Evolutionary conservation across 2,113 vertebrate genomes (phyloP).

Genomic region (Pampusana beccarii): DNA sequence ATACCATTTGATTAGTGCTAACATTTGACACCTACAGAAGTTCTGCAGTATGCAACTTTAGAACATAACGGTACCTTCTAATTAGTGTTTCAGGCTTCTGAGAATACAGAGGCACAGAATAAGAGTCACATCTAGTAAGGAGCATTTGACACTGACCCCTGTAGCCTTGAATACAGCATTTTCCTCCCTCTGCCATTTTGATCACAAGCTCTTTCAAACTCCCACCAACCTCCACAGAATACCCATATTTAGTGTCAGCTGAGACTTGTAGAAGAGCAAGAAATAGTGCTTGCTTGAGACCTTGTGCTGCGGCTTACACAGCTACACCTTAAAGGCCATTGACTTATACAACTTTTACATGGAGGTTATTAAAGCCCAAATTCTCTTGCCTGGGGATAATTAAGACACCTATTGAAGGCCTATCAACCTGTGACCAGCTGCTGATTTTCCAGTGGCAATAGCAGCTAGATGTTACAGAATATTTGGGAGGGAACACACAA

Average conservation of each 20-base stretch:
- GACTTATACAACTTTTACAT: neutral
- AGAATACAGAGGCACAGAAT: neutral
- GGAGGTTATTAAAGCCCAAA: neutral
- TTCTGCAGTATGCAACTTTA: neutral
- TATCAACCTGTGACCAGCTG: neutral
- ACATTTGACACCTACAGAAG: neutral
- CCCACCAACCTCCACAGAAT: neutral
- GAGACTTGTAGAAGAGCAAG: neutral
- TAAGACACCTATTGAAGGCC: neutral
- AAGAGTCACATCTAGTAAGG: neutral
- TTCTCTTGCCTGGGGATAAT: neutral
- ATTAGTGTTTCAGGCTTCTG: neutral
- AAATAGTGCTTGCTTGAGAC: neutral
- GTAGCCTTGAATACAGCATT: rapidly evolving
- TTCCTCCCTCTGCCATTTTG: neutral
- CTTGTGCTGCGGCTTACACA: neutral
- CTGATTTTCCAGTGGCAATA: neutral
- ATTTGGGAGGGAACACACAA: neutral
- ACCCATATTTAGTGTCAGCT: neutral
- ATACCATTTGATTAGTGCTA: neutral
- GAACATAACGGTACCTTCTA: neutral
- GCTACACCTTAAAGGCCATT: neutral
- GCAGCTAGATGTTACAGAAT: neutral
- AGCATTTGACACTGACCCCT: neutral
- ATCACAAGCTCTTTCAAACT: neutral